A percentile compares a stretch with the other conserved stretches of the same genome.
phyloP scores from a whole-genome alignment of 2,113 vertebrate species.

The Piaya cayana region DNA sequence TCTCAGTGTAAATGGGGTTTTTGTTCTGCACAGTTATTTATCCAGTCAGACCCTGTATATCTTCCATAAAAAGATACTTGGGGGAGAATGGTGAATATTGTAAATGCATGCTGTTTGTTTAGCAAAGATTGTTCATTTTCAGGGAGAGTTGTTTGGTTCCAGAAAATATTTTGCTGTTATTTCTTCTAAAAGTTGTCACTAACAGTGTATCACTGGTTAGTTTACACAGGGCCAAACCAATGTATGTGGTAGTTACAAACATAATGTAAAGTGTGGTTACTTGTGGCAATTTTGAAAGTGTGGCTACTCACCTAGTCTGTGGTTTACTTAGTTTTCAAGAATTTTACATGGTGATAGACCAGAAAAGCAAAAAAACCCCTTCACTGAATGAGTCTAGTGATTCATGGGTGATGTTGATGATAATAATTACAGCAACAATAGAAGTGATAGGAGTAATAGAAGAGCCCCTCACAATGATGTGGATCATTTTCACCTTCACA shows the following conservation, averaged over 20 bases:
- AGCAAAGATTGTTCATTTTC: conserved; percentile 10
- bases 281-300: not conserved
- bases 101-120: conserved; percentile 23
- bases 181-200: not conserved
- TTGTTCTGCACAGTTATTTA: conserved; percentile 36
- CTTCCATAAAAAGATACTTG: conserved; percentile 28
- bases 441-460: not conserved
- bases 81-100: conserved; percentile 26
- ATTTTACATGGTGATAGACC: not conserved
- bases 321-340: not conserved
- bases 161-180: not conserved
- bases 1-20: conserved; percentile 8
- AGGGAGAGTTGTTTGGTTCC: not conserved
- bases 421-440: not conserved
- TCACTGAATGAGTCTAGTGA: not conserved
- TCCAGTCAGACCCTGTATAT: conserved; percentile 27
- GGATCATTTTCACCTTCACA: conserved; percentile 16
- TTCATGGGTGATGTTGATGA: not conserved
- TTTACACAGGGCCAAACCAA: not conserved
- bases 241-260: not conserved
- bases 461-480: conserved; percentile 10
- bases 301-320: not conserved
- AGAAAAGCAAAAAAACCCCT: not conserved
- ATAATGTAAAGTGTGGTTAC: not conserved
- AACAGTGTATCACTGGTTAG: not conserved